Evolutionary conservation across 2,797 vertebrate genomes (phyloP).

Genomic region (Heliangelus exortis): DNA sequence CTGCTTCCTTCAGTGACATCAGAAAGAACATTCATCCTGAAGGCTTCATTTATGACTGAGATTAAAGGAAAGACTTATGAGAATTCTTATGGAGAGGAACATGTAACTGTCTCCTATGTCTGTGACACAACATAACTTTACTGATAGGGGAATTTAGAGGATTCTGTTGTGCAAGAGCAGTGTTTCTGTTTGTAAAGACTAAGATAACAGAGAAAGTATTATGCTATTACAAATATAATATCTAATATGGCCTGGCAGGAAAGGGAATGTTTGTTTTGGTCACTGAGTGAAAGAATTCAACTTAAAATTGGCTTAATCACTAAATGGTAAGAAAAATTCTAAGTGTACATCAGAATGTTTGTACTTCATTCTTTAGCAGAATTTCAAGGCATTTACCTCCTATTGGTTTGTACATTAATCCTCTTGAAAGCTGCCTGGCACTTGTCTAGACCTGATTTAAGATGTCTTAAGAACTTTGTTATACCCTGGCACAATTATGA

Average conservation of each 20-base stretch:
- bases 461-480: conserved; percentile 49
- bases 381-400: conserved; percentile 49
- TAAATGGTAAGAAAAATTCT: neutral
- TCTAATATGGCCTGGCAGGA: neutral
- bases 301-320: neutral
- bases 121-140: neutral
- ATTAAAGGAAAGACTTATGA: neutral
- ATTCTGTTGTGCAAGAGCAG: neutral
- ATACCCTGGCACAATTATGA: conserved; percentile 38
- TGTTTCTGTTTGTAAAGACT: neutral
- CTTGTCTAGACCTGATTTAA: conserved; percentile 57
- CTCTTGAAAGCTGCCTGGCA: conserved; percentile 53
- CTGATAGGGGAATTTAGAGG: neutral
- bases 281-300: neutral
- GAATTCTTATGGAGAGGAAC: neutral
- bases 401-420: conserved; percentile 60
- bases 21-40: neutral
- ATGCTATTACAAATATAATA: neutral
- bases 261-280: neutral
- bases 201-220: neutral
- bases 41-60: neutral
- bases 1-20: neutral
- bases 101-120: neutral
- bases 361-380: neutral
- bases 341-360: neutral